Evolutionary conservation across 2,797 vertebrate species (phyloP), one percentile per base, ranked within the genome.

Genomic region (Eleutherodactylus coqui): DNA sequence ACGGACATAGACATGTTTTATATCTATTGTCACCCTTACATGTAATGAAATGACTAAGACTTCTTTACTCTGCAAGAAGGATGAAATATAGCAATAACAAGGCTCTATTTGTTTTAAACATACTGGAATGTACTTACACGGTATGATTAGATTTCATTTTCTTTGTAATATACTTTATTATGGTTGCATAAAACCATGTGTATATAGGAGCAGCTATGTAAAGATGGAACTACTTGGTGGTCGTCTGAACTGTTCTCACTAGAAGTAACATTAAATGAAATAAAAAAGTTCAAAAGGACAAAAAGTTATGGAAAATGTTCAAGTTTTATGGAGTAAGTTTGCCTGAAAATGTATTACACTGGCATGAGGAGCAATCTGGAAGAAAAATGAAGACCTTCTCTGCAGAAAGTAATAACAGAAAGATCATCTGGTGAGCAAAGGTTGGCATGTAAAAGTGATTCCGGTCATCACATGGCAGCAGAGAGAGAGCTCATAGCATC

Each of bases 131-230:
- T 73, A 64, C 84, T 58, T 81, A n/a, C 49, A 86, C 90, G 81
- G 88, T 89, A 83, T 83, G 88, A 91, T 91, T 89, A 88, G 89
- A 90, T 92, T 91, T 90, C 67, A 72, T 70, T 79, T 72, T 75
- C 70, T 75, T 47, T 43, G 87, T 73, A 90, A 89, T 88, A 0
- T 86, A 0, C 0, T 90, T 90, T 79, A 43, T 79, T 79, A 85
- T 45, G 11, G 67, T n/a, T 84, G 38, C 58, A 55, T 17, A 75
- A 45, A 36, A 77, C n/a, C 55, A 47, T 38, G 76, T 77, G 41
- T 41, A 43, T 21, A 29, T 60, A 6, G 51, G 60, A 67, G 53
- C 9, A 36, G 55, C 32, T 34, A 24, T 36, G 47, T 41, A 90
- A 81, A 69, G 53, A 64, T 82, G 62, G 34, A 0, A 51, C 75